These are phyloP conservation scores for Hylaeus volcanicus DNA, from an alignment of 1,140 invertebrate species.

Conservation along the genomic window DNA sequence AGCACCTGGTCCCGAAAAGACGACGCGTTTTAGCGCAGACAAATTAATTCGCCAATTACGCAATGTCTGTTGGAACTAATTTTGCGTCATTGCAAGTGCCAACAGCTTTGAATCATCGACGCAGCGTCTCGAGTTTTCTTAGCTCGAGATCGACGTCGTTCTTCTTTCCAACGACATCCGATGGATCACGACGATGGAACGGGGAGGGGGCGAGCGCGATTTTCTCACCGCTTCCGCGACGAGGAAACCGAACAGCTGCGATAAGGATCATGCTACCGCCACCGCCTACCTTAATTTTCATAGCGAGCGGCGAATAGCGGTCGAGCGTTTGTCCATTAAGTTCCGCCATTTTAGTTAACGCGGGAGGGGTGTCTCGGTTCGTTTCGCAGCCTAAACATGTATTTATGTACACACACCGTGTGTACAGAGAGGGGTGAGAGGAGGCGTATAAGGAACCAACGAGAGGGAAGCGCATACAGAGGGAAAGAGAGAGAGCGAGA, in stretches of 20 bases:
- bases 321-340: conserved; percentile 63
- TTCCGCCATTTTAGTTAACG: conserved; percentile 65
- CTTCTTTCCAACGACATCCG: background rate
- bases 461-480: conserved; percentile 11
- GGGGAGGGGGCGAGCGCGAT: background rate
- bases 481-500: conserved; percentile 17
- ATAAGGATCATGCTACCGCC: conserved; percentile 51
- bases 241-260: conserved; percentile 31
- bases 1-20: no score
- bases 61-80: no score
- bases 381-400: conserved; percentile 61
- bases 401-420: conserved; percentile 18
- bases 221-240: conserved; percentile 14
- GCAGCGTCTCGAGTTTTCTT: no score
- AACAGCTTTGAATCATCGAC: no score
- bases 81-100: no score
- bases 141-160: background rate
- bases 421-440: conserved; percentile 14
- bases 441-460: background rate
- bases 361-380: conserved; percentile 64
- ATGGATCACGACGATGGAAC: background rate
- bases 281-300: conserved; percentile 55
- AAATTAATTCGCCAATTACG: no score
- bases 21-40: no score
- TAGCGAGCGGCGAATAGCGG: conserved; percentile 51